Evolutionary conservation across 2,888 invertebrate genomes (phyloP).

Genomic region (Lottia scabra): DNA sequence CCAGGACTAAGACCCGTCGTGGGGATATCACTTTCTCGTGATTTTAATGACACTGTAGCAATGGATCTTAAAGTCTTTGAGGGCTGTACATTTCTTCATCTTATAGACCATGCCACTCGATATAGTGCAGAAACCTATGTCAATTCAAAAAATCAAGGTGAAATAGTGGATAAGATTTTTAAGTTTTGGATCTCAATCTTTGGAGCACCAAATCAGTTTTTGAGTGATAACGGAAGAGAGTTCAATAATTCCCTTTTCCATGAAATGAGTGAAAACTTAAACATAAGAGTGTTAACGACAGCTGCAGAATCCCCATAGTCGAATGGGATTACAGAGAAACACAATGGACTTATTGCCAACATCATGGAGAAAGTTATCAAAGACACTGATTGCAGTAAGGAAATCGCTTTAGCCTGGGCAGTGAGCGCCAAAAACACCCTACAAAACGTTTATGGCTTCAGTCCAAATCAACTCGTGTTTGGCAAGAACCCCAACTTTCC

Average conservation of each 20-base stretch:
- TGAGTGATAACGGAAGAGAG: constrained; percentile 17
- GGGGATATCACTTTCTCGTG: constrained; percentile 15
- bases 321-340: constrained; percentile 19
- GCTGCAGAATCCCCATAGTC: constrained; percentile 24
- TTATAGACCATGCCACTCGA: constrained; percentile 2
- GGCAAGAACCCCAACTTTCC: constrained; percentile 17
- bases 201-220: neutral
- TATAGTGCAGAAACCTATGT: constrained; percentile 9
- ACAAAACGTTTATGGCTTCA: constrained; percentile 30
- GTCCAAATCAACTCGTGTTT: constrained; percentile 31
- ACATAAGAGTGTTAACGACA: constrained; percentile 16
- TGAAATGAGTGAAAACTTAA: constrained; percentile 16
- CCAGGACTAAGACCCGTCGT: constrained; percentile 9
- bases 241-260: constrained; percentile 14
- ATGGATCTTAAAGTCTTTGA: neutral
- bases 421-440: constrained; percentile 19
- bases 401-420: constrained; percentile 21
- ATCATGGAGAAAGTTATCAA: no score
- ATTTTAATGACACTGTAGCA: neutral
- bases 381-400: constrained; percentile 12
- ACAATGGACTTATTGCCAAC: constrained; percentile 19
- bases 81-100: constrained; percentile 9
- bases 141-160: neutral
- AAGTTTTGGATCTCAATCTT: neutral
- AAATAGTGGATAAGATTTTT: neutral